Percentiles rank a stretch among this genome's conserved stretches.
phyloP scores from a whole-genome alignment of 2,797 vertebrate species.

The Dallia pectoralis region DNA sequence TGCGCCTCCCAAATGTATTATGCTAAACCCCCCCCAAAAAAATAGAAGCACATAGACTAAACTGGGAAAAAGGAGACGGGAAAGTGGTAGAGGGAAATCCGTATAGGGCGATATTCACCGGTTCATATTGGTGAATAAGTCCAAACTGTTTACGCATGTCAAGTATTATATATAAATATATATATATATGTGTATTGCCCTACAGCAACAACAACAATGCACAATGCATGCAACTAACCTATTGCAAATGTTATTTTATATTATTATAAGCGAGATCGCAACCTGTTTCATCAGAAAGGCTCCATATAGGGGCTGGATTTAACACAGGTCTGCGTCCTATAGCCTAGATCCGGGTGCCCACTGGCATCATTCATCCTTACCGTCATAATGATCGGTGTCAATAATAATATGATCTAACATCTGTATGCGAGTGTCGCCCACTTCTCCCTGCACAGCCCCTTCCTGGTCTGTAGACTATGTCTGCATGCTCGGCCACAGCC shows the following conservation, averaged over 20 bases:
- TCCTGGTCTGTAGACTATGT: conserved; percentile 27
- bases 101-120: conserved; percentile 31
- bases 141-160: conserved; percentile 7
- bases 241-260: background rate
- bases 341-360: conserved; percentile 55
- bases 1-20: background rate
- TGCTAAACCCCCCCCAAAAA: background rate
- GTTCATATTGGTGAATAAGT: conserved; percentile 28
- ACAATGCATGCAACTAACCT: conserved; percentile 7
- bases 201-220: conserved; percentile 30
- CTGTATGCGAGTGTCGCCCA: background rate
- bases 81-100: conserved; percentile 30
- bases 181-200: too few relatives aligned
- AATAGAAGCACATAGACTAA: background rate
- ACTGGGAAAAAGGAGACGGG: conserved; percentile 18
- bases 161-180: conserved; percentile 2
- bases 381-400: background rate
- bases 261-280: background rate
- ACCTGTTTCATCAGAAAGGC: conserved; percentile 47
- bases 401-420: background rate
- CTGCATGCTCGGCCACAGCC: background rate
- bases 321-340: conserved; percentile 60
- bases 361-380: conserved; percentile 48
- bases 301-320: conserved; percentile 58
- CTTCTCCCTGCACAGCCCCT: background rate